phyloP scores from a whole-genome alignment of 2,888 invertebrate genomes.

The Dasysyrphus tricinctus region DNA sequence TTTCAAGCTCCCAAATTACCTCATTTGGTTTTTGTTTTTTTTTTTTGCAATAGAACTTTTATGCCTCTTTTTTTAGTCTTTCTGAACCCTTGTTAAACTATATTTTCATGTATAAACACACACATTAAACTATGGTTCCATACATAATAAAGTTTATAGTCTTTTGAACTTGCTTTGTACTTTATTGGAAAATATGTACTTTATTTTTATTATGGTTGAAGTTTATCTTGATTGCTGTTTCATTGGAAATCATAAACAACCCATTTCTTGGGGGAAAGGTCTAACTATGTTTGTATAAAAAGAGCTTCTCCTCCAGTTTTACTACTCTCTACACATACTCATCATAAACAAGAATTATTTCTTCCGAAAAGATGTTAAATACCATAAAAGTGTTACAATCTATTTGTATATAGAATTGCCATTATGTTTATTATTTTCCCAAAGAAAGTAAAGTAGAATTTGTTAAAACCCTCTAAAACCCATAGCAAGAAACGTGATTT shows the following conservation, averaged over 20 bases:
- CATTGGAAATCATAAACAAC: slow-evolving; percentile 30
- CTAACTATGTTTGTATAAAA: neutral
- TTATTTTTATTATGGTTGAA: neutral
- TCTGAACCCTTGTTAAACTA: neutral
- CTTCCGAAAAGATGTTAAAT: slow-evolving; percentile 4
- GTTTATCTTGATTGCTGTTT: slow-evolving; percentile 35
- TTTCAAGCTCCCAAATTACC: neutral
- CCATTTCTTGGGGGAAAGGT: neutral
- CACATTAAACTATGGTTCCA: slow-evolving; percentile 14
- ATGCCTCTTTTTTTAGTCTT: neutral
- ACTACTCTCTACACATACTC: neutral
- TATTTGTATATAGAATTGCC: neutral
- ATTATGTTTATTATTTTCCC: neutral
- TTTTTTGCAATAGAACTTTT: neutral
- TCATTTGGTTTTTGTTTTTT: neutral
- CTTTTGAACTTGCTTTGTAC: neutral
- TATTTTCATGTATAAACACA: neutral
- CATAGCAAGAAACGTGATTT: slow-evolving; percentile 4
- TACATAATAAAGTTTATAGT: slow-evolving; percentile 12
- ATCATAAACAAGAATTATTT: slow-evolving; percentile 9
- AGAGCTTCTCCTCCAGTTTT: neutral
- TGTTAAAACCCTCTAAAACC: neutral
- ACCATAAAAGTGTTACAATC: slow-evolving; percentile 22
- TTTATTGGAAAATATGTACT: neutral
- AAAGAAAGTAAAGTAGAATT: neutral